phyloP scores from a whole-genome alignment of 1,140 invertebrate genomes.

The Mylabris phalerata region DNA sequence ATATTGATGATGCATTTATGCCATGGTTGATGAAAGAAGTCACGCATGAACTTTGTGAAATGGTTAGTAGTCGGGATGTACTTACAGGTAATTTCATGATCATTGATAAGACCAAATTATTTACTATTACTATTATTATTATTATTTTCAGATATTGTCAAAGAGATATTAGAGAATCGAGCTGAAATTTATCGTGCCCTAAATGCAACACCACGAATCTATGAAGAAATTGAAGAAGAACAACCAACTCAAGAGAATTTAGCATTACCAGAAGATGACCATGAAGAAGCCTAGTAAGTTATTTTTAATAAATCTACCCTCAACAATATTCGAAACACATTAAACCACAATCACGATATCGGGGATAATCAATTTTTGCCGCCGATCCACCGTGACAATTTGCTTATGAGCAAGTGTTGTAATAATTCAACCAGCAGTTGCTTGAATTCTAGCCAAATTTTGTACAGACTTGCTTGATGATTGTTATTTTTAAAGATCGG shows the following conservation, averaged over 20 bases:
- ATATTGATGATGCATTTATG: slow-evolving; percentile 73
- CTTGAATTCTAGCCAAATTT: too few relatives aligned
- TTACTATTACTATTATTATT: not conserved
- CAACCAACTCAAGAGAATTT: slow-evolving; percentile 33
- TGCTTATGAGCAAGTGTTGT: too few relatives aligned
- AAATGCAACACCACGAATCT: slow-evolving; percentile 35
- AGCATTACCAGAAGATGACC: slow-evolving; percentile 26
- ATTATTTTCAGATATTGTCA: slow-evolving; percentile 56
- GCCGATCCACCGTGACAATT: too few relatives aligned
- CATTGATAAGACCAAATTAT: not conserved
- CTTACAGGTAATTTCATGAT: slow-evolving; percentile 57
- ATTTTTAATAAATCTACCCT: too few relatives aligned
- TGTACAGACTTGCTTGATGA: too few relatives aligned
- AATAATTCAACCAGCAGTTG: too few relatives aligned
- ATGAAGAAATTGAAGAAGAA: slow-evolving; percentile 27
- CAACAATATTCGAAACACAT: not conserved
- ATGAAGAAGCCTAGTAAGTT: not conserved
- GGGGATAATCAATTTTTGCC: too few relatives aligned
- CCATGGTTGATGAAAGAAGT: slow-evolving; percentile 84
- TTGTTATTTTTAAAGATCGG: too few relatives aligned
- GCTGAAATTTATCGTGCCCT: slow-evolving; percentile 52
- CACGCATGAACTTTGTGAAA: slow-evolving; percentile 66
- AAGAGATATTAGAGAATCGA: slow-evolving; percentile 64
- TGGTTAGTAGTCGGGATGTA: slow-evolving; percentile 69
- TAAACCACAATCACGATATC: too few relatives aligned